Percentiles rank a stretch among this genome's conserved stretches.
Conservation (phyloP, 2,888 invertebrate genomes). For the Diaprepes abbreviatus region DNA sequence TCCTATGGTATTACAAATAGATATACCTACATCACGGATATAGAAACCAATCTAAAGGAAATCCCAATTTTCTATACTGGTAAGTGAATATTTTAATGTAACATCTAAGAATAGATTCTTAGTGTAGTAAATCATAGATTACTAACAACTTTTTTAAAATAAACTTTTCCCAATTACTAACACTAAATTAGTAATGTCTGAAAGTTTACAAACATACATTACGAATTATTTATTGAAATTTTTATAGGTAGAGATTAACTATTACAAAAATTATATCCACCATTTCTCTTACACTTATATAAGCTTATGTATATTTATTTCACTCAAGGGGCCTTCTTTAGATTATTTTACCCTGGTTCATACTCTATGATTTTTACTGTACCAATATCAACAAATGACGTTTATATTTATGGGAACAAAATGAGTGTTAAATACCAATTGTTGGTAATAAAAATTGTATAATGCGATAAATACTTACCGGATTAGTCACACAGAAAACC, state of each 20-base stretch:
- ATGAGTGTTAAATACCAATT: neutral
- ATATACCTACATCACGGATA: no score
- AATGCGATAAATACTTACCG: constrained; percentile 6
- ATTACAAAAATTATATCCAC: neutral
- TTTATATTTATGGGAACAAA: neutral
- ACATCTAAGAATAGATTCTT: constrained; percentile 4
- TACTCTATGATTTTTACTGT: neutral
- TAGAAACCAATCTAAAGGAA: no score
- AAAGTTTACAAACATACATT: neutral
- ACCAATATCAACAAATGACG: neutral
- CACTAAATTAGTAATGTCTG: neutral
- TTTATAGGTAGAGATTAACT: neutral
- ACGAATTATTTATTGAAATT: neutral
- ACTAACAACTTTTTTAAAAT: constrained; percentile 11
- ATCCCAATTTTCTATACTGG: neutral
- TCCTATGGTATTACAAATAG: no score
- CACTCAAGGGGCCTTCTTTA: neutral
- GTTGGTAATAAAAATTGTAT: constrained; percentile 4
- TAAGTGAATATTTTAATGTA: neutral
- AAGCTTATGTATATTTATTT: neutral
- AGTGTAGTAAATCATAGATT: neutral
- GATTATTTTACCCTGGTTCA: neutral
- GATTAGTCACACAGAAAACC: neutral
- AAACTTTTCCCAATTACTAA: constrained; percentile 11
- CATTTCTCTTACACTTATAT: neutral